A percentile compares a stretch with the other conserved stretches of the same genome.
These are phyloP conservation scores for Ailurus styani DNA, from an alignment of 2,113 vertebrate genomes.

Conservation along the genomic window DNA sequence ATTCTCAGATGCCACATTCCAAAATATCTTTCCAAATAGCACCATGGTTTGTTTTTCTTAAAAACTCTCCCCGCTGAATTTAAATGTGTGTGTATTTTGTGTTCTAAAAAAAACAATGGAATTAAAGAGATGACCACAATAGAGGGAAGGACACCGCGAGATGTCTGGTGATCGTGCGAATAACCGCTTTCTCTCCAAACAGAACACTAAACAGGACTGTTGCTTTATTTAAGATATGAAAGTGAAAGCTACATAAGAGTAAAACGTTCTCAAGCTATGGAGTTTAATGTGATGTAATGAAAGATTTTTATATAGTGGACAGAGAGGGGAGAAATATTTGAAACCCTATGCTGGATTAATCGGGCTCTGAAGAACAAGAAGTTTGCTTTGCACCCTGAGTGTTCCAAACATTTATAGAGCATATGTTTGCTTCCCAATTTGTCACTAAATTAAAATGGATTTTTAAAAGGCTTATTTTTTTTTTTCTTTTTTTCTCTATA, in stretches of 20 bases:
- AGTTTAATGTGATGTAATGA: background rate
- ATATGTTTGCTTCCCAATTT: constrained; percentile 72
- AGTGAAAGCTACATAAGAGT: constrained; percentile 62
- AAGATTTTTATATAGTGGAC: constrained; percentile 41
- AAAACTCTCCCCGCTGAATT: background rate
- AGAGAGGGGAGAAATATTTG: background rate
- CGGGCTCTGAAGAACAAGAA: constrained; percentile 72
- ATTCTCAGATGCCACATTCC: background rate
- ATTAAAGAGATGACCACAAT: background rate
- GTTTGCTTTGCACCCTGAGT: constrained; percentile 70
- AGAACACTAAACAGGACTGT: background rate
- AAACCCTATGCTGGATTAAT: constrained; percentile 68
- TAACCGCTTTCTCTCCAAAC: background rate
- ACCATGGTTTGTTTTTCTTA: background rate
- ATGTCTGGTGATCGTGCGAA: background rate
- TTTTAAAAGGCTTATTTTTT: constrained; percentile 70
- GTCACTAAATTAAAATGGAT: constrained; percentile 76
- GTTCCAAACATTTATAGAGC: constrained; percentile 62
- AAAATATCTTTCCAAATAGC: background rate
- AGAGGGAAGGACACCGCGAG: background rate
- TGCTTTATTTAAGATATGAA: constrained; percentile 42
- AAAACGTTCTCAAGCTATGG: constrained; percentile 32
- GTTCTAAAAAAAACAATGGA: background rate
- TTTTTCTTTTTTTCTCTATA: background rate
- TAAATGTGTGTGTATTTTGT: background rate